These are phyloP conservation scores for Drosophila yooni DNA, from an alignment of 2,888 invertebrate genomes.

Conservation along the genomic window DNA sequence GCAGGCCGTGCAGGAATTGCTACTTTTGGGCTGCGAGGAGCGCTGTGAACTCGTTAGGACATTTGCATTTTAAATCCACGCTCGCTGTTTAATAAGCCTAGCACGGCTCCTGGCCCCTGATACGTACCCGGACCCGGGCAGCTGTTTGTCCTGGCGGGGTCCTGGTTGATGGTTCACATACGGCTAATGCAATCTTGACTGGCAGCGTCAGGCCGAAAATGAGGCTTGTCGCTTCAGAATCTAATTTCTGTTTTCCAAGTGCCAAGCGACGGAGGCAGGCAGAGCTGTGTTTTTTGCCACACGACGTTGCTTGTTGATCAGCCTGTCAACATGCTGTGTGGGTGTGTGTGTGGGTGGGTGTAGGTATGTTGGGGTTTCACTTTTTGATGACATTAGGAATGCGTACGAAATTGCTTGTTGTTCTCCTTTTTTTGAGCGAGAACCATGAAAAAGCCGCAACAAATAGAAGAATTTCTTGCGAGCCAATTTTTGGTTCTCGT, in stretches of 20 bases:
- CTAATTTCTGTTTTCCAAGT: slow-evolving; percentile 67
- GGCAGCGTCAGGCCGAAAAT: slow-evolving; percentile 71
- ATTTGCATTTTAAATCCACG: slow-evolving; percentile 76
- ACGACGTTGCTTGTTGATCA: slow-evolving; percentile 53
- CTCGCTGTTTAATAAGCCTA: slow-evolving; percentile 60
- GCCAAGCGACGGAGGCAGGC: background rate
- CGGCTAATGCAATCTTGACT: slow-evolving; percentile 78
- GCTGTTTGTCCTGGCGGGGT: slow-evolving; percentile 22
- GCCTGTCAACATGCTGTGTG: slow-evolving; percentile 33
- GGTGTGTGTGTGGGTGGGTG: background rate
- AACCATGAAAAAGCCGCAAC: background rate
- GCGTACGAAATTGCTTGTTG: slow-evolving; percentile 32
- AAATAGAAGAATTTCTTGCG: slow-evolving; percentile 4
- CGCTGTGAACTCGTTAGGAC: slow-evolving; percentile 40
- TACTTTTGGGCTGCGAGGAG: slow-evolving; percentile 33
- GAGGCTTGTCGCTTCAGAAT: slow-evolving; percentile 79
- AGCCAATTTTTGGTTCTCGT: background rate
- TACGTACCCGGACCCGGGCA: background rate
- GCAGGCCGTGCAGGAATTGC: slow-evolving; percentile 53
- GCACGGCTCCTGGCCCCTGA: slow-evolving; percentile 22
- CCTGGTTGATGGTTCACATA: slow-evolving; percentile 43
- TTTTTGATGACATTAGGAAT: slow-evolving; percentile 41
- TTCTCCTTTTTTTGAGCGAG: background rate
- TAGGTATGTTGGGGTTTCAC: slow-evolving; percentile 1
- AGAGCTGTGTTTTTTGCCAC: slow-evolving; percentile 11